These are phyloP conservation scores for Frankliniella intonsa DNA, from an alignment of 2,888 invertebrate species.

Conservation along the genomic window DNA sequence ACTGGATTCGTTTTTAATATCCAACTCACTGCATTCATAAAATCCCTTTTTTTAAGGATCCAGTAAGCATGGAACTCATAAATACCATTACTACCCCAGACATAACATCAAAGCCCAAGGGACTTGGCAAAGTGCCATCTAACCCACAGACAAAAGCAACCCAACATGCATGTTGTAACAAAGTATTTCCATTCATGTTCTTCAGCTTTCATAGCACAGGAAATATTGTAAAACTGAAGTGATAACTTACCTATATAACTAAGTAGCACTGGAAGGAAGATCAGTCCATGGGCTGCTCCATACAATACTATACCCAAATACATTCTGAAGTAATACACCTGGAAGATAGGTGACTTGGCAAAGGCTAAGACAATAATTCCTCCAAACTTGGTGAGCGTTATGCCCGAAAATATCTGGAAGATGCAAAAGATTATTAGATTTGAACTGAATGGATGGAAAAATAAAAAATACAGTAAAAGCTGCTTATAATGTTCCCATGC, in stretches of 20 bases:
- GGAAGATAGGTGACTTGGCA: conserved; percentile 95
- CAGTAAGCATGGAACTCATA: too few species aligned
- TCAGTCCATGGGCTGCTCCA: conserved; percentile 94
- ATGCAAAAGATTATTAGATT: conserved; percentile 32
- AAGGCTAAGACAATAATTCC: conserved; percentile 95
- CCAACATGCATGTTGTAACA: too few species aligned
- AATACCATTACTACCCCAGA: too few species aligned
- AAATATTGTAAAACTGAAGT: conserved; percentile 17
- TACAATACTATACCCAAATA: conserved; percentile 95
- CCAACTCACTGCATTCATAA: too few species aligned
- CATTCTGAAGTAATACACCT: conserved; percentile 94
- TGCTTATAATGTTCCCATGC: background rate
- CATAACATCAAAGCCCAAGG: too few species aligned
- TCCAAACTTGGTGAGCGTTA: conserved; percentile 95
- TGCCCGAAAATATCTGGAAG: conserved; percentile 80
- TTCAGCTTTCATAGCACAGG: too few species aligned
- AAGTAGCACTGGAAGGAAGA: conserved; percentile 94
- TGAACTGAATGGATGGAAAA: conserved; percentile 2
- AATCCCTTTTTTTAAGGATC: too few species aligned
- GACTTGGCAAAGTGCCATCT: too few species aligned
- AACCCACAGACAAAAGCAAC: too few species aligned
- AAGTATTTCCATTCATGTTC: too few species aligned
- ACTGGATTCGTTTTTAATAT: too few species aligned
- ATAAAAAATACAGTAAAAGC: conserved; percentile 21
- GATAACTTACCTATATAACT: conserved; percentile 85